Conservation (phyloP, 2,113 vertebrate species). For the Gadus chalcogrammus region DNA sequence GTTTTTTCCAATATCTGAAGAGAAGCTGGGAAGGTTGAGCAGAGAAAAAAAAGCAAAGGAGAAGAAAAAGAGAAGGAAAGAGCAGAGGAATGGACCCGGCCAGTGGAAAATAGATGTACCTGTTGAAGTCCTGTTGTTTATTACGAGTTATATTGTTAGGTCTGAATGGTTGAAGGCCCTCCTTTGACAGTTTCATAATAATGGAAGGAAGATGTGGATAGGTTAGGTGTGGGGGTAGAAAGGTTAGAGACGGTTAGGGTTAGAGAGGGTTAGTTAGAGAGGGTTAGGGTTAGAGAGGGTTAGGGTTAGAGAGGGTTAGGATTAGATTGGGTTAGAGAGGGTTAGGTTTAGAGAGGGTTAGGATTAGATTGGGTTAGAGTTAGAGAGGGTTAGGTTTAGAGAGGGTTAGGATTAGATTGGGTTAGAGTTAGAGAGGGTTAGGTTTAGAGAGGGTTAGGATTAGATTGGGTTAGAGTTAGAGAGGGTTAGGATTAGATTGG, state of each 20-base stretch:
- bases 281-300: too few species aligned
- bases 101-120: slow-evolving; percentile 27
- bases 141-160: too few species aligned
- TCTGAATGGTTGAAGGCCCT: too few species aligned
- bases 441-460: slow-evolving; percentile 17
- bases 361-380: slow-evolving; percentile 16
- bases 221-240: not conserved
- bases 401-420: slow-evolving; percentile 8
- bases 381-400: slow-evolving; percentile 21
- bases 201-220: not conserved
- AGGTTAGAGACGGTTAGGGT: too few species aligned
- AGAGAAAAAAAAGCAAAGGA: slow-evolving; percentile 28
- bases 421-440: not conserved
- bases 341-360: not conserved
- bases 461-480: not conserved
- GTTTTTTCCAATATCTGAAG: slow-evolving; percentile 53
- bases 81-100: slow-evolving; percentile 36
- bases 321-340: not conserved
- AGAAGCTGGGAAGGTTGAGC: slow-evolving; percentile 27
- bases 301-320: not conserved
- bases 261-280: not conserved
- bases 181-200: too few species aligned
- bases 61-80: not conserved
- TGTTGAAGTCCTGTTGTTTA: too few species aligned
- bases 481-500: slow-evolving; percentile 12